These are phyloP conservation scores for Intellagama lesueurii DNA, from an alignment of 2,797 vertebrate species.

Conservation along the genomic window DNA sequence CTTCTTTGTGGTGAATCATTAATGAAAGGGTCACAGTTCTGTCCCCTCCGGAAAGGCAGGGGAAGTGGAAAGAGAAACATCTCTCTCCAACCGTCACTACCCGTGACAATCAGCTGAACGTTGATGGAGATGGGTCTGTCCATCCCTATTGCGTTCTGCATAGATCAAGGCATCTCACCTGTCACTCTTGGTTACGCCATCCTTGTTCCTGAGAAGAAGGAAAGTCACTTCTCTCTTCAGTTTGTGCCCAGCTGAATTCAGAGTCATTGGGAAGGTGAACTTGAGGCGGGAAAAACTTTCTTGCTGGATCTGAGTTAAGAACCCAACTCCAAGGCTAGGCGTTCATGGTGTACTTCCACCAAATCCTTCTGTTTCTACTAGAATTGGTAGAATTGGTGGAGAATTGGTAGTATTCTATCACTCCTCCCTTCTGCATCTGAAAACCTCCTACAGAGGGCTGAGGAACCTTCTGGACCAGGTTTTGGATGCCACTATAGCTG, in stretches of 20 bases:
- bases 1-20: slow-evolving; percentile 51
- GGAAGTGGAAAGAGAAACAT: slow-evolving; percentile 4
- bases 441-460: too few relatives aligned
- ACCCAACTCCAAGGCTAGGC: too few relatives aligned
- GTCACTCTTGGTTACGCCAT: background rate
- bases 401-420: too few relatives aligned
- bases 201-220: background rate
- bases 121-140: background rate
- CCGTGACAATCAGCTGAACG: background rate
- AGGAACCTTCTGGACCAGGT: too few relatives aligned
- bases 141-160: background rate
- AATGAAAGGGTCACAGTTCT: slow-evolving; percentile 43
- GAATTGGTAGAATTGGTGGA: too few relatives aligned
- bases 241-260: background rate
- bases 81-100: background rate
- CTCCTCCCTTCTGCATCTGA: too few relatives aligned
- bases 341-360: too few relatives aligned
- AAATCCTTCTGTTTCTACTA: too few relatives aligned
- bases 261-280: slow-evolving; percentile 1
- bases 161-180: background rate
- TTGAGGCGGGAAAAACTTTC: background rate
- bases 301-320: background rate
- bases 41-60: background rate
- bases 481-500: too few relatives aligned
- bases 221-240: background rate